Evolutionary conservation across 2,888 invertebrate genomes (phyloP).

Genomic region (Orthonychiurus folsomi): DNA sequence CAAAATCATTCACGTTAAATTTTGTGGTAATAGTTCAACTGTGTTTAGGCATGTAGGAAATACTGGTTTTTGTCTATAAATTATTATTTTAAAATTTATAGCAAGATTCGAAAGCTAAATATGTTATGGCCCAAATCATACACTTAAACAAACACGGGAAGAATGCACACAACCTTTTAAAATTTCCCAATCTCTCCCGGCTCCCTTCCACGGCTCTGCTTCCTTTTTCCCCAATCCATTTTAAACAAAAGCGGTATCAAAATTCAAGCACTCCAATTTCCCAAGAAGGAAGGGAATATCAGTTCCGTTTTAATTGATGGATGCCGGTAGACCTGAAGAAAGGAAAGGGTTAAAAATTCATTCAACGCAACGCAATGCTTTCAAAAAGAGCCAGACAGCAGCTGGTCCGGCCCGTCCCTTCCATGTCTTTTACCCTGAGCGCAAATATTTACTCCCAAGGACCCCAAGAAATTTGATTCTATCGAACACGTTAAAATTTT

Average conservation of each 20-base stretch:
- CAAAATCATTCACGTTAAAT: too few relatives aligned
- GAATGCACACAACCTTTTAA: too few relatives aligned
- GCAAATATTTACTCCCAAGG: conserved; percentile 11
- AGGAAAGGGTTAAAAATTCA: neutral
- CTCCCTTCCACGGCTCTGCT: neutral
- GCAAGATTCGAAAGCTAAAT: too few relatives aligned
- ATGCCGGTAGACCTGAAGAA: neutral
- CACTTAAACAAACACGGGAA: too few relatives aligned
- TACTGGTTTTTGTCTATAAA: too few relatives aligned
- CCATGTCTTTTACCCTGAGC: neutral
- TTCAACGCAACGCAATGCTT: neutral
- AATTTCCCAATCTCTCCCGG: too few relatives aligned
- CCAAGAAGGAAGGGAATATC: neutral
- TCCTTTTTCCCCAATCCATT: neutral
- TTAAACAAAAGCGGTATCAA: neutral
- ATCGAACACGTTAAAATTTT: neutral
- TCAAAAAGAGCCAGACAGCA: too few relatives aligned
- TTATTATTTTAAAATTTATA: too few relatives aligned
- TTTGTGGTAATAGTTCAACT: too few relatives aligned
- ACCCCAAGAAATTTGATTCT: conserved; percentile 10
- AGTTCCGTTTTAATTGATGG: neutral
- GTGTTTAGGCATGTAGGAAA: too few relatives aligned
- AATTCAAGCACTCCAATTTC: too few relatives aligned
- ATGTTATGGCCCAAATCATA: too few relatives aligned
- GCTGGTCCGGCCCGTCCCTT: neutral